Evolutionary conservation across 2,888 invertebrate species (phyloP).

Genomic region (Trichacis sp.): DNA sequence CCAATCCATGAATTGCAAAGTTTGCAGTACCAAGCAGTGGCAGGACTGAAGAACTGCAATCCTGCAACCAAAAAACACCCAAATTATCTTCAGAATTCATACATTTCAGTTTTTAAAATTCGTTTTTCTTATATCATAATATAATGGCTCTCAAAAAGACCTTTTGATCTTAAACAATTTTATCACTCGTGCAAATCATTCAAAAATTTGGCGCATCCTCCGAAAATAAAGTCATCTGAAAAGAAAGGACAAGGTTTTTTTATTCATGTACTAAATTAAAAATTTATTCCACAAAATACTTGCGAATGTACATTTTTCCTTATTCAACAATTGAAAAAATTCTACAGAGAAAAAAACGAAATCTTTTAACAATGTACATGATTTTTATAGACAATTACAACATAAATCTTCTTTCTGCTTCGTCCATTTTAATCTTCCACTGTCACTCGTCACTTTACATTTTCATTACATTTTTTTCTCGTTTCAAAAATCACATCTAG

Average conservation of each 20-base stretch:
- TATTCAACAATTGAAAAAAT: too few relatives aligned
- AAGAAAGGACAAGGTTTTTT: slow-evolving; percentile 39
- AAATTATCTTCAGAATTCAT: neutral
- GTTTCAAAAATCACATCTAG: neutral
- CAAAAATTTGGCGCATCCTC: slow-evolving; percentile 29
- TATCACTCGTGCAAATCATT: slow-evolving; percentile 30
- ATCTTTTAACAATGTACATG: too few relatives aligned
- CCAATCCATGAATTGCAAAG: slow-evolving; percentile 90
- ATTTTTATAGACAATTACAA: too few relatives aligned
- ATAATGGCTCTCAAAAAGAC: slow-evolving; percentile 32
- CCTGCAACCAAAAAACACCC: slow-evolving; percentile 71
- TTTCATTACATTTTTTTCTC: too few relatives aligned
- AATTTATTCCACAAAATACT: too few relatives aligned
- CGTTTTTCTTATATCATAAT: slow-evolving; percentile 16
- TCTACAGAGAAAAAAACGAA: too few relatives aligned
- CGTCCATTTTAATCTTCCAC: neutral
- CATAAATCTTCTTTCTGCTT: slow-evolving; percentile 10
- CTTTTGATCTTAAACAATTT: slow-evolving; percentile 29
- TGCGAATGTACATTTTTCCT: too few relatives aligned
- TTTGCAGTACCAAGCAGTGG: slow-evolving; percentile 91
- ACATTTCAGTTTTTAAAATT: too few relatives aligned
- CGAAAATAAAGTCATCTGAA: slow-evolving; percentile 36
- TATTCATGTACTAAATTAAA: slow-evolving; percentile 45
- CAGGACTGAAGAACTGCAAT: slow-evolving; percentile 87
- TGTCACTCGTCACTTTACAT: slow-evolving; percentile 5